Conservation (phyloP, 2,888 invertebrate genomes). For the Spicauda simplicius region DNA sequence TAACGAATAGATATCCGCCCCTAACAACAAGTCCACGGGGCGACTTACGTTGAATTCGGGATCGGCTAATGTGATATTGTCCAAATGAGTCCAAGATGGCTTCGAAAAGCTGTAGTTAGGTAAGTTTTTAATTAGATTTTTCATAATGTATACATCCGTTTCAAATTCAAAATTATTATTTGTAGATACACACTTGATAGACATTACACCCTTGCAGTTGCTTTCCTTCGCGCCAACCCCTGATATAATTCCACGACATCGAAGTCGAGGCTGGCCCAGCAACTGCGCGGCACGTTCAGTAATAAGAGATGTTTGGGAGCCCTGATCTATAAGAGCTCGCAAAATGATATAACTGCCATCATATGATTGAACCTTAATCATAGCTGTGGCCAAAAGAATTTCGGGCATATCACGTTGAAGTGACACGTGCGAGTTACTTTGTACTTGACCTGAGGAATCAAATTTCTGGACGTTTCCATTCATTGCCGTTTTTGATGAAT, state of each 20-base stretch:
- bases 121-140: slow-evolving; percentile 16
- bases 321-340: neutral
- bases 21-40: slow-evolving; percentile 5
- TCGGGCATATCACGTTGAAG: slow-evolving; percentile 6
- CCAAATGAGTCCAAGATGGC: neutral
- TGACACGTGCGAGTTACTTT: slow-evolving; percentile 14
- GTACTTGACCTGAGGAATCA: slow-evolving; percentile 1
- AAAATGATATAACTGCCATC: slow-evolving; percentile 2
- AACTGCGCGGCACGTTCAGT: slow-evolving; percentile 12
- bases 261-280: slow-evolving; percentile 1
- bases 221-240: slow-evolving; percentile 26
- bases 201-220: slow-evolving; percentile 25
- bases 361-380: slow-evolving; percentile 1
- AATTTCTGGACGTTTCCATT: slow-evolving; percentile 4
- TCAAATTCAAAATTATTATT: slow-evolving; percentile 22
- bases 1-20: slow-evolving; percentile 4
- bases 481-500: neutral
- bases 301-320: slow-evolving; percentile 5
- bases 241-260: no score
- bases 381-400: slow-evolving; percentile 7
- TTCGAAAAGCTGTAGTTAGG: slow-evolving; percentile 3
- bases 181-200: slow-evolving; percentile 14
- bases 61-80: slow-evolving; percentile 2
- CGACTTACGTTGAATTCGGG: slow-evolving; percentile 14
- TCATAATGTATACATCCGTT: slow-evolving; percentile 33